phyloP scores from a whole-genome alignment of 92 coral and sea anemone genomes.

The Siderastrea radians region DNA sequence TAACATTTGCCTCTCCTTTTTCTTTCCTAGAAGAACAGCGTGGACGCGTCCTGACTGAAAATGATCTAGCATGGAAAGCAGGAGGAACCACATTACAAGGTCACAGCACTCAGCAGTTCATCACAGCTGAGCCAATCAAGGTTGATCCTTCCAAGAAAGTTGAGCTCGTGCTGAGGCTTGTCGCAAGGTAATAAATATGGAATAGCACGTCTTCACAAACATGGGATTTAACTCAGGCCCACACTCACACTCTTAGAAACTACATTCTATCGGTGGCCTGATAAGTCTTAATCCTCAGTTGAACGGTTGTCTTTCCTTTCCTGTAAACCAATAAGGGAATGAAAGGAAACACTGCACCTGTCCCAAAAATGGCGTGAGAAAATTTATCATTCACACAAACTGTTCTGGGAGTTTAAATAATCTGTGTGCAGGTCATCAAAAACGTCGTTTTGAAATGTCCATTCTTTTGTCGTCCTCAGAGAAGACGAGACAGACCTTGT shows the following conservation, averaged over 20 bases:
- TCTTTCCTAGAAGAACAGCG: background rate
- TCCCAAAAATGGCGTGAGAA: too few relatives aligned
- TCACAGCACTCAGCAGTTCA: constrained; percentile 31
- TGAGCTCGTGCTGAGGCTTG: constrained; percentile 32
- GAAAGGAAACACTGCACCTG: too few relatives aligned
- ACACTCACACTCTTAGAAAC: too few relatives aligned
- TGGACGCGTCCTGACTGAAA: background rate
- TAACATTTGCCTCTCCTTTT: background rate
- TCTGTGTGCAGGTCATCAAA: too few relatives aligned
- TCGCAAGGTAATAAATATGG: constrained; percentile 35
- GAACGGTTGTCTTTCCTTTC: too few relatives aligned
- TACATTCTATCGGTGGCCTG: too few relatives aligned
- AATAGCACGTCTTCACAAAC: background rate
- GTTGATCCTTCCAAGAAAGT: constrained; percentile 43
- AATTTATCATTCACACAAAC: too few relatives aligned
- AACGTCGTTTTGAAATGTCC: background rate
- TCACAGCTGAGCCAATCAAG: constrained; percentile 9
- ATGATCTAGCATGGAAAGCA: constrained; percentile 42
- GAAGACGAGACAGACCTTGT: constrained; percentile 39
- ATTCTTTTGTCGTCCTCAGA: background rate
- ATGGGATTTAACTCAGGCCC: too few relatives aligned
- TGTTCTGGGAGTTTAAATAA: too few relatives aligned
- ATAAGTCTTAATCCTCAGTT: too few relatives aligned
- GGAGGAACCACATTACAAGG: constrained; percentile 62
- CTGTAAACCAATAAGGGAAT: too few relatives aligned